These are phyloP conservation scores for Lophotriccus pileatus DNA, from an alignment of 2,797 vertebrate genomes.

Conservation along the genomic window DNA sequence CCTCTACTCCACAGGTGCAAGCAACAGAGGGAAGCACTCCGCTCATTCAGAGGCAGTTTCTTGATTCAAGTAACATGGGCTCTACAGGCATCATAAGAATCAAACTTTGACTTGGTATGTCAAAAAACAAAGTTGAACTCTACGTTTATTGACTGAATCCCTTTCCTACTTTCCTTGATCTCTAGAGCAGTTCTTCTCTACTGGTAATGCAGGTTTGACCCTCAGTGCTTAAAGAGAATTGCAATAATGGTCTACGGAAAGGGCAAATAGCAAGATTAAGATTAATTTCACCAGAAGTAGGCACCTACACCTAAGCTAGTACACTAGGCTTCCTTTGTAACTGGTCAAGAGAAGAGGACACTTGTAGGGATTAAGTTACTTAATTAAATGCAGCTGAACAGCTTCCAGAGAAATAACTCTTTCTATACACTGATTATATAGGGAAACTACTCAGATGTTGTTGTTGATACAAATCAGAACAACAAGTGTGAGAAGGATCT, in stretches of 20 bases:
- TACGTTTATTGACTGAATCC: neutral
- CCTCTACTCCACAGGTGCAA: constrained; percentile 1
- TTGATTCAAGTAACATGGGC: neutral
- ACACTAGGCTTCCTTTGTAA: neutral
- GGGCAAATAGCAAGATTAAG: neutral
- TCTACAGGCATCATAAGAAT: constrained; percentile 18
- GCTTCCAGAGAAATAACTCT: neutral
- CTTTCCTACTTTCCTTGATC: neutral
- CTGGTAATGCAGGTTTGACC: neutral
- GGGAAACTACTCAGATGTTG: neutral
- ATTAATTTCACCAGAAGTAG: neutral
- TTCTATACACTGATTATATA: neutral
- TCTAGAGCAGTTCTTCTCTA: neutral
- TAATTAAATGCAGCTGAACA: neutral
- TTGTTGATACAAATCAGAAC: neutral
- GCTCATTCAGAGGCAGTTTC: constrained; percentile 3
- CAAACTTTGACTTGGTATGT: neutral
- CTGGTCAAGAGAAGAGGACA: neutral
- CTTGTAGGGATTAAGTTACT: neutral
- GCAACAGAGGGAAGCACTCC: constrained; percentile 6
- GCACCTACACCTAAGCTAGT: neutral
- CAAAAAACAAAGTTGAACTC: constrained; percentile 37
- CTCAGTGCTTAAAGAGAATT: neutral
- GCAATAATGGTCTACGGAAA: neutral
- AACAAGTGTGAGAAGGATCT: neutral